Evolutionary conservation across 2,113 vertebrate genomes (phyloP).

Genomic region (Melozone crissalis): DNA sequence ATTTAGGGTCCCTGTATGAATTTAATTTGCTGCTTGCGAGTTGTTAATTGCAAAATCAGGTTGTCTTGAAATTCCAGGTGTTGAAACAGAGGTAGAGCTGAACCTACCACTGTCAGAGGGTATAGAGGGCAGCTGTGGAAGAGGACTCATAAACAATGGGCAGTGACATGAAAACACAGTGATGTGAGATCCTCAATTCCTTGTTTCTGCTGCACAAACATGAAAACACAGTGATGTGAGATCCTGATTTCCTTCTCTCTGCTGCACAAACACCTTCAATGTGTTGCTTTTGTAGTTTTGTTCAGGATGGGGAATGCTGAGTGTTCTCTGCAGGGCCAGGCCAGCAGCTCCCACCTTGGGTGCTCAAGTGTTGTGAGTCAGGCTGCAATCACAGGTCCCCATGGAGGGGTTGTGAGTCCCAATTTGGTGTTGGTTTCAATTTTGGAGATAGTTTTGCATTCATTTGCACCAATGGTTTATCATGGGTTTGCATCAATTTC

Average conservation of each 20-base stretch:
- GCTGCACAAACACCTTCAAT: neutral
- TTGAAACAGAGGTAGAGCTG: neutral
- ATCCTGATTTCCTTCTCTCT: neutral
- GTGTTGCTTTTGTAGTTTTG: neutral
- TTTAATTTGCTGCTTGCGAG: neutral
- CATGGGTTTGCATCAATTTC: neutral
- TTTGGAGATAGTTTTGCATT: neutral
- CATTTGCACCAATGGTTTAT: neutral
- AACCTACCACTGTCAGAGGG: neutral
- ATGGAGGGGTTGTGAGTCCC: neutral
- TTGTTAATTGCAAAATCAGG: neutral
- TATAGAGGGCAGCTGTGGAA: neutral
- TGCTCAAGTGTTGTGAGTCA: accelerated
- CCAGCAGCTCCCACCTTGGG: neutral
- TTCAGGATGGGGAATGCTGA: neutral
- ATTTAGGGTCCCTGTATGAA: neutral
- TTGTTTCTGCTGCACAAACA: neutral
- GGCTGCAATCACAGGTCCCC: neutral
- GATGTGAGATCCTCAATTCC: neutral
- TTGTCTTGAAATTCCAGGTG: neutral
- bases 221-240: neutral
- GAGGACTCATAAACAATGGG: neutral
- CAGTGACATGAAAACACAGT: neutral
- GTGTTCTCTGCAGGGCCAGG: neutral
- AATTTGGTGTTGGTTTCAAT: neutral